phyloP scores from a whole-genome alignment of 2,797 vertebrate species.

The Diceros bicornis region DNA sequence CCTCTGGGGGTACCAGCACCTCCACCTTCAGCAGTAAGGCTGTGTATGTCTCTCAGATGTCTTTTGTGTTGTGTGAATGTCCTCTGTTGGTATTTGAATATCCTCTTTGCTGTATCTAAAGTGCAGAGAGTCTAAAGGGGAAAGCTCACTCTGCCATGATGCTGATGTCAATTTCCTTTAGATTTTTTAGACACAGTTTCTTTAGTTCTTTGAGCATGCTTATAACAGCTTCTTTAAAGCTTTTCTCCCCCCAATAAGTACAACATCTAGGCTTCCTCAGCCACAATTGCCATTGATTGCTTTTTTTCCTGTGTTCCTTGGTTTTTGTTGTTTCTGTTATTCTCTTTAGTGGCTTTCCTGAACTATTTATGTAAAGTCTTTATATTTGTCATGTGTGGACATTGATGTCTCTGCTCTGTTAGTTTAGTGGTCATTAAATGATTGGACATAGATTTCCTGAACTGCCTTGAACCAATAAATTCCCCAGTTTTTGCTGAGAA shows the following conservation, averaged over 20 bases:
- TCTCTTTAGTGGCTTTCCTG: neutral
- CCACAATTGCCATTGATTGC: neutral
- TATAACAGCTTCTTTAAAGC: neutral
- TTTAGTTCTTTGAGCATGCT: neutral
- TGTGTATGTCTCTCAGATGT: no score
- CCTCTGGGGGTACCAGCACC: no score
- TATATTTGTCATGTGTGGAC: neutral
- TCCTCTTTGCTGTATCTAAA: no score
- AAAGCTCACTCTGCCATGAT: no score
- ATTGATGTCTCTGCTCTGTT: neutral
- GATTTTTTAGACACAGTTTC: neutral
- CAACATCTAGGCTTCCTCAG: neutral
- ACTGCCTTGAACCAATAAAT: neutral
- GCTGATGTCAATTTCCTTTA: neutral
- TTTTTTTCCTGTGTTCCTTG: neutral
- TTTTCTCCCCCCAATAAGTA: neutral
- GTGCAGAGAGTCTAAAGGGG: no score
- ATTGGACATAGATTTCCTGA: neutral
- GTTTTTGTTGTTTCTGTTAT: neutral
- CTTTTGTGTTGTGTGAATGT: no score
- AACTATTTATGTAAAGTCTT: neutral
- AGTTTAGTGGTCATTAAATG: neutral
- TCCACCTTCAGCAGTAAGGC: no score
- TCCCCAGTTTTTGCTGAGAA: neutral
- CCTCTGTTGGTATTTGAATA: no score